A percentile compares a stretch with the other conserved stretches of the same genome.
Conservation (phyloP, 1,140 invertebrate species). For the Daktulosphaira vitifoliae region DNA sequence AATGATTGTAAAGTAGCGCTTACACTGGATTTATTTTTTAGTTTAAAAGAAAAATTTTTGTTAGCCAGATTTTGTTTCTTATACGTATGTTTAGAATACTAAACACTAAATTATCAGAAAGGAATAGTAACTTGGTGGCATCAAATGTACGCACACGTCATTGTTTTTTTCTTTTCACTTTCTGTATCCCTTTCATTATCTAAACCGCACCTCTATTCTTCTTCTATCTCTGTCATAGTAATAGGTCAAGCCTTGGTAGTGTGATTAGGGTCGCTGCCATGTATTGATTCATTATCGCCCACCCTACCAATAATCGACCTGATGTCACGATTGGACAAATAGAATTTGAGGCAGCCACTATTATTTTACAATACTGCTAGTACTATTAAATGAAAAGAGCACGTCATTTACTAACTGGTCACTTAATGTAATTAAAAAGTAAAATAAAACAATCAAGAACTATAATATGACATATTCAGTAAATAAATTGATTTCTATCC, state of each 20-base stretch:
- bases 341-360: background rate
- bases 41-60: too few relatives aligned
- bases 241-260: background rate
- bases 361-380: too few relatives aligned
- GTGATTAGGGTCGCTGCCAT: background rate
- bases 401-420: background rate
- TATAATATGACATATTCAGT: background rate
- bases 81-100: too few relatives aligned
- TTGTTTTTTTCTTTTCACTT: background rate
- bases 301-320: background rate
- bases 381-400: too few relatives aligned
- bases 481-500: too few relatives aligned
- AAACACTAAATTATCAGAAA: too few relatives aligned
- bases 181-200: background rate
- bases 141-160: background rate
- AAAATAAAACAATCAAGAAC: background rate
- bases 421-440: slow-evolving; percentile 16
- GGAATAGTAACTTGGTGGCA: background rate
- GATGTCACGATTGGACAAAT: slow-evolving; percentile 5
- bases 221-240: background rate
- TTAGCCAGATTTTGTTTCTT: too few relatives aligned
- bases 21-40: too few relatives aligned
- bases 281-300: slow-evolving; percentile 28
- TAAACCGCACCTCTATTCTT: background rate
- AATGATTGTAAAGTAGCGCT: too few relatives aligned